Evolutionary conservation across 2,797 vertebrate genomes (phyloP), one percentile per base, ranked within the genome.

Genomic region (Oryzias dopingdopingensis): DNA sequence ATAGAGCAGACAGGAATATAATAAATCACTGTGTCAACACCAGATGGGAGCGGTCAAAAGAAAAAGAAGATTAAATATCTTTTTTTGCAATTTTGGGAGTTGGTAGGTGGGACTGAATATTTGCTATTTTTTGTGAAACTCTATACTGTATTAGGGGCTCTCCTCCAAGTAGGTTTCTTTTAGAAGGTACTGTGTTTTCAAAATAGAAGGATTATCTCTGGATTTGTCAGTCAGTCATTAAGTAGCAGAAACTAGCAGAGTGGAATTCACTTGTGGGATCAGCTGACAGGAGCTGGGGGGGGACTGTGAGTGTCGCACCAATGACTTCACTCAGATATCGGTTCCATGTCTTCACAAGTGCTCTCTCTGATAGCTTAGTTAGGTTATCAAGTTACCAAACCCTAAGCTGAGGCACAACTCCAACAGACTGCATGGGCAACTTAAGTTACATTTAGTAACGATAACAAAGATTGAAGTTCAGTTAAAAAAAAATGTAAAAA

Each of bases 141-240:
- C 52, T 70, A 81, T 60, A 65, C 59, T 62, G 52, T 76, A 65
- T 85, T 81, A 74, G 79, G 76, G 55, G 64, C 75, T 85, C 75
- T 79, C 61, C 65, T 72, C 70, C 58, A 55, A 58, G 77, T 69
- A 56, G 52, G 65, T 67, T 66, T 85, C 74, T 75, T 76, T 70
- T 60, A 57, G 56, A 80, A 63, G 62, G 67, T 77, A 67, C 71
- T 49, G 18, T 88, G 84, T 88, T 88, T 90, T 88, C 67, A 85
- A 89, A 90, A 88, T 82, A 88, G 77, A 83, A 26, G 59, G 86
- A 87, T 90, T 88, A 87, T 84, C 87, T 89, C 82, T 81, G 82
- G 86, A 87, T 90, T 90, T 89, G 83, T 86, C 86, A 83, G 76
- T 87, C 87, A 84, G 70, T 87, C 79, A 80, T 79, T 89, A 87